Evolutionary conservation across 2,113 vertebrate species (phyloP), one percentile per base, ranked within the genome.

Genomic region (Dunckerocampus dactyliophorus): DNA sequence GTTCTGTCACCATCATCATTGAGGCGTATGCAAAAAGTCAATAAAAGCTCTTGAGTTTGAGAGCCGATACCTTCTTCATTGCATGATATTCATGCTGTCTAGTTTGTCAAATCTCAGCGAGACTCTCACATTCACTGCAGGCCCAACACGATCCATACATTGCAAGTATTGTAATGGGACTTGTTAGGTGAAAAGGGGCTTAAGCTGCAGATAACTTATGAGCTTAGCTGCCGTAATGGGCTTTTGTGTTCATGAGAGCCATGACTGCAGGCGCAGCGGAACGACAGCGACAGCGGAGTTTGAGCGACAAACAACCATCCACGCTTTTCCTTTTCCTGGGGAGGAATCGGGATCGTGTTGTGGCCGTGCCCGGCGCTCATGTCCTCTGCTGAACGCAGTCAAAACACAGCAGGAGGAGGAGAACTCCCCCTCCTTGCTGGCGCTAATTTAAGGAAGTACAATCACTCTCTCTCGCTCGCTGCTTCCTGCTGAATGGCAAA

Each of bases 181-280:
- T 75, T 66, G 71, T 80, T 75, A 59, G 54, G 66, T 67, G 67
- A 78, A 73, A 79, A 60, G 65, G 46, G 65, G 65, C 62, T 86
- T 80, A 86, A 76, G 76, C 71, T 65, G 57, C 65, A 74, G 79
- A 80, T 81, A 63, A 74, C 63, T 83, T 45, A 61, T 37, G 67
- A 75, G 71, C 83, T 84, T 79, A 81, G 80, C 76, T 77, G 64
- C 71, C 71, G 71, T 85, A 80, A 86, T 83, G 80, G 71, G 75
- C 71, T 86, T 83, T 86, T 80, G 76, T 87, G 75, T 76, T 61
- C 58, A 63, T 80, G 76, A 85, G 73, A 82, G 72, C 8, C 67
- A 58, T 85, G 82, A 84, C 84, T 58, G 67, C 71, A 31, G 71
- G 62, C 62, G 17, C 67, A 54, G 69, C 75, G 45, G 48, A 16